Evolutionary conservation across 2,888 invertebrate species (phyloP), one percentile per base, ranked within the genome.

Genomic region (Tetrapedia diversipes): DNA sequence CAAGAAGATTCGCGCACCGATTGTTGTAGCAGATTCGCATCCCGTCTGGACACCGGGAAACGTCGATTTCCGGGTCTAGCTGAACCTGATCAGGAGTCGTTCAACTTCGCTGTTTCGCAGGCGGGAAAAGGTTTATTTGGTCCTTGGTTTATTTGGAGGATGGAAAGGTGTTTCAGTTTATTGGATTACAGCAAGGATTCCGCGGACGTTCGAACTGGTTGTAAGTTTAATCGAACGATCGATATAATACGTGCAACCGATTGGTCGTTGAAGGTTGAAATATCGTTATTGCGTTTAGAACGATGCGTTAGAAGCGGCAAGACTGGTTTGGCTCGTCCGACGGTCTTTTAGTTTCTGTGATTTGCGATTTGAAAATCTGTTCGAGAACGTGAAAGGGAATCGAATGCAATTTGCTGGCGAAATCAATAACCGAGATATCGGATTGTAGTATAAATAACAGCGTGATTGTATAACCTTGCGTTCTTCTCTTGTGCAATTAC

Each of bases 1-100:
- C 7, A 29, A 49, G 56, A 41, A 11, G 43, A 11, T 43, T 24
- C 19, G 11, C 34, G 27, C 24, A 10, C 3, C 11, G 39, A 22
- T 24, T 41, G 27, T 4, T 34, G 19, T n/a, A 22, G 32, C 16
- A 41, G 24, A 22, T 24, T 37, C 16, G 22, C 57, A 32, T 43
- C 24, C n/a, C 11, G 24, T 19, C 27, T 32, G 16, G 45, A 60
- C 32, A n/a, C n/a, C n/a, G n/a, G n/a, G n/a, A 22, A 45, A 45
- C 43, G 22, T 47, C 32, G 16, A 47, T 60, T 60, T 60, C 60
- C 32, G 22, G 32, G 16, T 16, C 32, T 60, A 60, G 32, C 43
- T 60, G n/a, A n/a, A n/a, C n/a, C n/a, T n/a, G n/a, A n/a, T n/a
- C n/a, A n/a, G n/a, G n/a, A n/a, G n/a, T n/a, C n/a, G n/a, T n/a